These are phyloP conservation scores for Neodiprion lecontei DNA, from an alignment of 1,140 invertebrate genomes.

Conservation along the genomic window DNA sequence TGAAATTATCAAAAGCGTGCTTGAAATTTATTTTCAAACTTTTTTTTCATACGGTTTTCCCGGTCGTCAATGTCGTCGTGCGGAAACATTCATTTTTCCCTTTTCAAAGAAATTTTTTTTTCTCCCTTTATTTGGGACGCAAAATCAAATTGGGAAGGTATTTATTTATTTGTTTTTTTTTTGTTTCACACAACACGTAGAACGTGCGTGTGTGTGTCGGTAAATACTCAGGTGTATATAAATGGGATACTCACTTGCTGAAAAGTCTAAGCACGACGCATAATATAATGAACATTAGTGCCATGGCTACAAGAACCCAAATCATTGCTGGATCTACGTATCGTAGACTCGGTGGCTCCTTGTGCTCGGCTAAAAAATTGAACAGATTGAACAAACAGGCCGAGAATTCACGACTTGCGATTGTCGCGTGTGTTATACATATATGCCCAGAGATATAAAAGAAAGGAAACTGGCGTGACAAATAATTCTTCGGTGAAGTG, in stretches of 20 bases:
- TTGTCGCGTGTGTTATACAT: background rate
- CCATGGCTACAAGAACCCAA: slow-evolving; percentile 86
- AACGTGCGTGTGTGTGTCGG: no score
- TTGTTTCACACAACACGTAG: no score
- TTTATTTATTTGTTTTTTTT: no score
- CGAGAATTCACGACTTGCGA: background rate
- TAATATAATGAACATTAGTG: slow-evolving; percentile 93
- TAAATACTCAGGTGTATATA: no score
- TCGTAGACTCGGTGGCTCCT: slow-evolving; percentile 61
- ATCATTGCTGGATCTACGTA: slow-evolving; percentile 89
- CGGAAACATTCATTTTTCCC: background rate
- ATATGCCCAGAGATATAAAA: slow-evolving; percentile 9
- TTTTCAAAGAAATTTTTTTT: background rate
- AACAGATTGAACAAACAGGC: background rate
- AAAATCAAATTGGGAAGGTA: no score
- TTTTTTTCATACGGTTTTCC: no score
- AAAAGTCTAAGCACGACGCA: slow-evolving; percentile 91
- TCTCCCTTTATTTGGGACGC: background rate
- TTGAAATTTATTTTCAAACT: no score
- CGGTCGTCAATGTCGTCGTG: no score
- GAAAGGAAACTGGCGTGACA: background rate
- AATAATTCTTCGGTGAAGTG: no score
- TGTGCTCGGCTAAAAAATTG: slow-evolving; percentile 54
- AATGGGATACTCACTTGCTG: slow-evolving; percentile 78
- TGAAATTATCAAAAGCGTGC: no score